A percentile compares a stretch with the other conserved stretches of the same genome.
Conservation (phyloP, 2,113 vertebrate species). For the Clarias magur region DNA sequence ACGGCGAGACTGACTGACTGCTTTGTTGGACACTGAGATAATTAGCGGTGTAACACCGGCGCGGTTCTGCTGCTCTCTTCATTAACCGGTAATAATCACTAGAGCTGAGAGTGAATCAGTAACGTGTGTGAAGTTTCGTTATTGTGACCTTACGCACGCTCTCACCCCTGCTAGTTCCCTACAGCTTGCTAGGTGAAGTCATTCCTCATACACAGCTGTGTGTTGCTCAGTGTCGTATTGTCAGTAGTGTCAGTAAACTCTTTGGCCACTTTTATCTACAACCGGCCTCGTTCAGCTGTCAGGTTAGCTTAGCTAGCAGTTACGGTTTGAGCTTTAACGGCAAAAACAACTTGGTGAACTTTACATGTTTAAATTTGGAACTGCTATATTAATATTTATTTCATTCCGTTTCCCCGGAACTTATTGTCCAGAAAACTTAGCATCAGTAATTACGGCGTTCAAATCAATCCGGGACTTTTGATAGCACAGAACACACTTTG, state of each 20-base stretch:
- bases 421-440: not conserved
- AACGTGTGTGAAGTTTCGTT: not conserved
- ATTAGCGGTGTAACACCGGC: not conserved
- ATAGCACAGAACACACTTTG: no score
- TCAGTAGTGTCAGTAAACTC: not conserved
- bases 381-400: not conserved
- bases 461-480: no score
- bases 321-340: not conserved
- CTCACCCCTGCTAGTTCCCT: not conserved
- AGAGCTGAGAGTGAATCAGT: not conserved
- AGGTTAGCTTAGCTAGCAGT: not conserved
- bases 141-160: not conserved
- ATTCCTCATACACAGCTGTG: not conserved
- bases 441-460: no score
- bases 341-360: not conserved
- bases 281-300: not conserved
- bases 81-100: not conserved
- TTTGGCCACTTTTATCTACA: not conserved
- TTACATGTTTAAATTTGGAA: not conserved
- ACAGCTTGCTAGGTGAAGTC: not conserved
- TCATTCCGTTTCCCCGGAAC: not conserved
- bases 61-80: not conserved
- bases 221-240: not conserved
- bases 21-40: not conserved
- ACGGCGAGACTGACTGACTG: not conserved